Conservation (phyloP, 2,888 invertebrate species). For the Caenorhabditis macrosperma region DNA sequence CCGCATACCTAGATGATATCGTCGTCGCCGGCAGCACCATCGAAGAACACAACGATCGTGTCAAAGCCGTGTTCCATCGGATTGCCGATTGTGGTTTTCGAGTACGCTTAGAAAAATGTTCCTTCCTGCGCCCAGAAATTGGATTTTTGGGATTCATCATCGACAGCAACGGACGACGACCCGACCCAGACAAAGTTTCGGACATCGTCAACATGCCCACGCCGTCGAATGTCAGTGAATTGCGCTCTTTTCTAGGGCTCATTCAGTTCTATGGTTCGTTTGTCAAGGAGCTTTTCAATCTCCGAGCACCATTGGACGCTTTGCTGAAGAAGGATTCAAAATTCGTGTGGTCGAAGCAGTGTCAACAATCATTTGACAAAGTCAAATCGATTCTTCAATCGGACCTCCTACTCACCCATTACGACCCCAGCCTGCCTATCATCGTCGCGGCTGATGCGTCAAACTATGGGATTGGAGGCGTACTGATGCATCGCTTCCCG, state of each 20-base stretch:
- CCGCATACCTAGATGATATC: constrained; percentile 66
- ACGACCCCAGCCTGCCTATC: constrained; percentile 43
- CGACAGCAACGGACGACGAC: too few relatives aligned
- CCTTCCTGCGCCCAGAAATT: too few relatives aligned
- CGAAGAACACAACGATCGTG: constrained; percentile 46
- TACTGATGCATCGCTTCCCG: constrained; percentile 70
- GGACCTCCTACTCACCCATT: constrained; percentile 55
- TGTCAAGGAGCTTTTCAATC: constrained; percentile 16
- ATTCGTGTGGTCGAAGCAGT: constrained; percentile 19
- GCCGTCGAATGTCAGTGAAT: constrained; percentile 36
- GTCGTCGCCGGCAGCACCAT: constrained; percentile 45
- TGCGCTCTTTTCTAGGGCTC: constrained; percentile 55
- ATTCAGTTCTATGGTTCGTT: constrained; percentile 52
- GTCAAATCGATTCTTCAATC: constrained; percentile 2
- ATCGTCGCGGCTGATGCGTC: constrained; percentile 65
- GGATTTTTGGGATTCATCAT: too few relatives aligned
- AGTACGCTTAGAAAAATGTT: constrained; percentile 66
- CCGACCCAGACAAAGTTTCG: too few relatives aligned
- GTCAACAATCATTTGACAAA: constrained; percentile 10
- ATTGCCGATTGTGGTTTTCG: constrained; percentile 60
- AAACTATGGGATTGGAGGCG: constrained; percentile 64
- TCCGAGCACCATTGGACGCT: constrained; percentile 33
- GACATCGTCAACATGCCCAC: too few relatives aligned
- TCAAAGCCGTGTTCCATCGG: constrained; percentile 50
- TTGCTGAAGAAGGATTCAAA: constrained; percentile 15